phyloP scores from a whole-genome alignment of 2,797 vertebrate genomes.

The Esox masquinongy region DNA sequence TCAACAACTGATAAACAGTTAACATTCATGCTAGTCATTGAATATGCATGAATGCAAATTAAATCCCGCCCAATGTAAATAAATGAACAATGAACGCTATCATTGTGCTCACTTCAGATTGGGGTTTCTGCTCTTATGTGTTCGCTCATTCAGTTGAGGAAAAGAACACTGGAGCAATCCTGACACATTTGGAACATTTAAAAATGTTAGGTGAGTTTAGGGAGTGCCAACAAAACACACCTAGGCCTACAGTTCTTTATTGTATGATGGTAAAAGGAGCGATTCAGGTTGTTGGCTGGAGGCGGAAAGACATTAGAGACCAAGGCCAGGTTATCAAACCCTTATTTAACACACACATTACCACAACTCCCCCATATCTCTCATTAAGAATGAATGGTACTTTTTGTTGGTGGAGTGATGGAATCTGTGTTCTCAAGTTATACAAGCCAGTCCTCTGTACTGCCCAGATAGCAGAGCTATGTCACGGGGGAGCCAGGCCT shows the following conservation, averaged over 20 bases:
- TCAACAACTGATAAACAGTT: slow-evolving; percentile 1
- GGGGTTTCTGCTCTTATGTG: slow-evolving; percentile 13
- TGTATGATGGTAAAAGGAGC: not conserved
- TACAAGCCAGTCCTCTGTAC: slow-evolving; percentile 59
- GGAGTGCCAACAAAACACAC: slow-evolving; percentile 10
- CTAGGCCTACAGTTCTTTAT: slow-evolving; percentile 12
- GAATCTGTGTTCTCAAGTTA: slow-evolving; percentile 55
- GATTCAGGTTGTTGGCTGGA: slow-evolving; percentile 43
- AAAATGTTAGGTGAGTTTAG: not conserved
- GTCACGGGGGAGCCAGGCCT: not conserved
- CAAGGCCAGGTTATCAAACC: slow-evolving; percentile 62
- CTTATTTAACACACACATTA: slow-evolving; percentile 39
- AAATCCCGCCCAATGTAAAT: slow-evolving; percentile 45
- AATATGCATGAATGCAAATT: slow-evolving; percentile 36
- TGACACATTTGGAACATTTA: not conserved
- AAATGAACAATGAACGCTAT: slow-evolving; percentile 43
- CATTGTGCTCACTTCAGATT: slow-evolving; percentile 28
- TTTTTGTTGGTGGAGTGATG: slow-evolving; percentile 61
- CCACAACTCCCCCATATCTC: slow-evolving; percentile 29
- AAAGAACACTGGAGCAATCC: slow-evolving; percentile 42
- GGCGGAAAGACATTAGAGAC: slow-evolving; percentile 36
- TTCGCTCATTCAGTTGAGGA: slow-evolving; percentile 36
- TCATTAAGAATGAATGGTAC: slow-evolving; percentile 73
- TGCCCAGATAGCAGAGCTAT: not conserved
- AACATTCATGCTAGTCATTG: slow-evolving; percentile 11